Percentiles rank a stretch among this genome's conserved stretches.
Evolutionary conservation across 2,113 vertebrate species (phyloP).

Genomic region (Gorsachius goisagi): DNA sequence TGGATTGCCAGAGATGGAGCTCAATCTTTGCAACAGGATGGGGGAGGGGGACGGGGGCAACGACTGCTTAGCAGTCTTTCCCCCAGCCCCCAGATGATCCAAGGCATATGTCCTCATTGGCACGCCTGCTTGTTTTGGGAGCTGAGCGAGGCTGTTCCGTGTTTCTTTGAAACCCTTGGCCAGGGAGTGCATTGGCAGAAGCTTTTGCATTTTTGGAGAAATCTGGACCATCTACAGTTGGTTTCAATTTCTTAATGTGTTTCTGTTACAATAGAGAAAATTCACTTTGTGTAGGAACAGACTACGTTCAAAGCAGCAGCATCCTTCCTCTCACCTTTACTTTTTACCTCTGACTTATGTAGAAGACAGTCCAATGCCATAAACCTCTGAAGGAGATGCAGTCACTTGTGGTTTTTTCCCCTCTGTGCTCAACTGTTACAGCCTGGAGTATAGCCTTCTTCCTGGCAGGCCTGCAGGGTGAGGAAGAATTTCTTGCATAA

Average conservation of each 20-base stretch:
- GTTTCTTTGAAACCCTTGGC: not conserved
- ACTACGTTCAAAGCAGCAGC: not conserved
- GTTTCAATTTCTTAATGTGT: not conserved
- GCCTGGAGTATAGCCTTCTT: not conserved
- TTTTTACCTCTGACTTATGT: not conserved
- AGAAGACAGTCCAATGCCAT: not conserved
- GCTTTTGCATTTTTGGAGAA: not conserved
- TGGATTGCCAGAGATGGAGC: not conserved
- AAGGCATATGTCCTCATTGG: not conserved
- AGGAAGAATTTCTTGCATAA: constrained; percentile 12
- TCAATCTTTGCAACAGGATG: not conserved
- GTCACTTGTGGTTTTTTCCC: not conserved
- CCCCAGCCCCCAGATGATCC: not conserved
- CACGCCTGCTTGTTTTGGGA: not conserved
- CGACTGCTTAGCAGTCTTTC: not conserved
- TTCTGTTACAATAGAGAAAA: not conserved
- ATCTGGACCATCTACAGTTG: not conserved
- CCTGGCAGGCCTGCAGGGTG: not conserved
- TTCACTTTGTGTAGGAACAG: not conserved
- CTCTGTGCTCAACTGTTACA: not conserved
- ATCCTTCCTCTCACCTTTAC: not conserved
- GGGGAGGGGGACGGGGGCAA: too few relatives aligned
- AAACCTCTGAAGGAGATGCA: not conserved
- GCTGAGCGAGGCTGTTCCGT: not conserved
- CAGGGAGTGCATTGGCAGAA: not conserved